A percentile compares a stretch with the other conserved stretches of the same genome.
phyloP scores from a whole-genome alignment of 92 coral and sea anemone species.

The Plumapathes pennacea region DNA sequence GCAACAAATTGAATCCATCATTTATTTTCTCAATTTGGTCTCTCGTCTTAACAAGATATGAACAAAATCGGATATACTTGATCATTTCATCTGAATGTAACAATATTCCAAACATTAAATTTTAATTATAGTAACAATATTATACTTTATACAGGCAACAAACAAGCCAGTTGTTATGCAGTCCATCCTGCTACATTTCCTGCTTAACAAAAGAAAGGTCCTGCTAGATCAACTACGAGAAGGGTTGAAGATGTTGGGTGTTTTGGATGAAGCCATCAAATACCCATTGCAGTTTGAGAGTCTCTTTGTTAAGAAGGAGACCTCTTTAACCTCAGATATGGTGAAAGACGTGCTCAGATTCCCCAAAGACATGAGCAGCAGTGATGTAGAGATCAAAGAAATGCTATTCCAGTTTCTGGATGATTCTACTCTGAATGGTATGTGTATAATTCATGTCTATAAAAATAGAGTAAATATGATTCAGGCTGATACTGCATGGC shows the following conservation, averaged over 20 bases:
- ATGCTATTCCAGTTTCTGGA: conserved; percentile 16
- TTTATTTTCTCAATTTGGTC: no score
- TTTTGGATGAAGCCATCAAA: conserved; percentile 19
- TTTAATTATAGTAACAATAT: no score
- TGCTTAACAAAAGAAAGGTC: conserved; percentile 27
- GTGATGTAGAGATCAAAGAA: conserved; percentile 12
- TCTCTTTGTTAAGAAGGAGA: conserved; percentile 14
- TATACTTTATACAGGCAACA: conserved; percentile 1
- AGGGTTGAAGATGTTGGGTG: conserved; percentile 9
- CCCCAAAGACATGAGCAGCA: not conserved
- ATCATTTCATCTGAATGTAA: no score
- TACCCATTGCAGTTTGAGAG: conserved; percentile 27
- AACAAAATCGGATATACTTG: no score
- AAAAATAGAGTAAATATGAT: not conserved
- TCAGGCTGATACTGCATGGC: not conserved
- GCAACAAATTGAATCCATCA: no score
- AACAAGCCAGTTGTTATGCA: conserved; percentile 17
- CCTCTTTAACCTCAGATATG: conserved; percentile 1
- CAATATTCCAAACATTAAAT: no score
- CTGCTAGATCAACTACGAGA: conserved; percentile 29
- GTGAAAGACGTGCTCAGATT: conserved; percentile 8
- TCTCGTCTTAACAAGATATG: no score
- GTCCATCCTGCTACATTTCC: conserved; percentile 29
- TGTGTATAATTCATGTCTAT: not conserved
- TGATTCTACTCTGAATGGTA: conserved; percentile 10